Base-by-base conservation (phyloP, 2,797 vertebrate genomes). In the Perodicticus potto region DNA sequence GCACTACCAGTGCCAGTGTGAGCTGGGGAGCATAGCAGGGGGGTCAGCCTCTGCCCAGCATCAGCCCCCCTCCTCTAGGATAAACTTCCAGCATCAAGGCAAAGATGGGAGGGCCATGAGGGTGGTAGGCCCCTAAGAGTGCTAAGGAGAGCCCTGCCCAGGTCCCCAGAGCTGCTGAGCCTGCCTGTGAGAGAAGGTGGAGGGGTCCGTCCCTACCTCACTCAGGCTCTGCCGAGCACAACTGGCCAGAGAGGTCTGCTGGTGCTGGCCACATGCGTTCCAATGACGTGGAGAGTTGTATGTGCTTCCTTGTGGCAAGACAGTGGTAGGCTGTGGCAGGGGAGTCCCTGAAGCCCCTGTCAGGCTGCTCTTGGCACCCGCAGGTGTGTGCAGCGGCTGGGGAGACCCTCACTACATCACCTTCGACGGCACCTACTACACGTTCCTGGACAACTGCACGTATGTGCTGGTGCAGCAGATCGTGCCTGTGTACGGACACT, bases 1-100 rank as follows among this genome's bases (percentile, higher is more conserved):
- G 34, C 97, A 98, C 0, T 99, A 99, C 8, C 98, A 99, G 29
- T 99, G 99, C 97, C 98, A 97, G 98, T 99, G 99, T 99, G 81
- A 96, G 97, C 10, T 0, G 2, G n/a, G 3, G 4, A 0, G 17
- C 4, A 53, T 14, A 16, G 14, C 16, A 14, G 49, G 49, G 49
- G 13, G 49, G 49, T 53, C 49, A 53, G 49, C 49, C 49, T 53
- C 49, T 53, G 14, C 49, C 14, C 49, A 53, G 49, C 49, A 53
- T 53, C 14, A 53, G 14, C 49, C 14, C 49, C 49, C 49, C 49
- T 53, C 14, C 49, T 53, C 1, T 7, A 34, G 77, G 34, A 14
- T n/a, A 70, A 73, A 57, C n/a, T 9, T 37, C 12, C 1, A 0
- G 45, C 27, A 14, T 2, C 0, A 0, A 32, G 74, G 53, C 23